A percentile compares a stretch with the other conserved stretches of the same genome.
phyloP scores from a whole-genome alignment of 1,140 invertebrate species.

The Pseudachorutes palmiensis region DNA sequence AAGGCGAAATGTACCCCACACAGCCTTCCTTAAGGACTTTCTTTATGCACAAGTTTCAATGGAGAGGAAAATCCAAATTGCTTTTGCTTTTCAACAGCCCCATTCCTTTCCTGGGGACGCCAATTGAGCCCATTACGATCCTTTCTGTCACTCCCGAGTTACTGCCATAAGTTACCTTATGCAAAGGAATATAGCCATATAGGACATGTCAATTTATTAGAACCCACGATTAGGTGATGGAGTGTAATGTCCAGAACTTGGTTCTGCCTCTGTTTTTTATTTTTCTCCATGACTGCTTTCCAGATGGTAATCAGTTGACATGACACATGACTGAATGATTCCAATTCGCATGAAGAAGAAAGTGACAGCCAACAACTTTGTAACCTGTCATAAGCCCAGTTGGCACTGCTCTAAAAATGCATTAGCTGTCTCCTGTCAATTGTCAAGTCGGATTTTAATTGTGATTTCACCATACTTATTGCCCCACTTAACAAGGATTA shows the following conservation, averaged over 20 bases:
- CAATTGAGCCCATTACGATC: background rate
- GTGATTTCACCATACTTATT: no score
- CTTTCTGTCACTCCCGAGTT: no score
- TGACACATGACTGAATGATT: background rate
- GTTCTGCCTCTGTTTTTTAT: background rate
- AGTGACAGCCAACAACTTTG: background rate
- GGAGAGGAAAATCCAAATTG: constrained; percentile 2
- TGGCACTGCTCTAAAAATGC: no score
- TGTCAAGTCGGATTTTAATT: background rate
- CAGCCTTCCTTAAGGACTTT: no score
- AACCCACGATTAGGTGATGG: no score
- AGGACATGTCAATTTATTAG: constrained; percentile 1
- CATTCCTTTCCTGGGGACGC: background rate
- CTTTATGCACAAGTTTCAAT: background rate
- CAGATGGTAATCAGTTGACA: background rate
- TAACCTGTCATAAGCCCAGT: background rate
- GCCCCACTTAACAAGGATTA: no score
- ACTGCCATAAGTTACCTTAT: no score
- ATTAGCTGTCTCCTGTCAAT: background rate
- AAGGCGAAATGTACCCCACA: no score
- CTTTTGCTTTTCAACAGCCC: constrained; percentile 11
- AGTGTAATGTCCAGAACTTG: background rate
- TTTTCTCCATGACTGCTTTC: background rate
- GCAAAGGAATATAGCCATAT: background rate
- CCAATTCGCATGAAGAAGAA: background rate